Base-by-base conservation (phyloP, 2,888 invertebrate species). In the Sialis lutaria region DNA sequence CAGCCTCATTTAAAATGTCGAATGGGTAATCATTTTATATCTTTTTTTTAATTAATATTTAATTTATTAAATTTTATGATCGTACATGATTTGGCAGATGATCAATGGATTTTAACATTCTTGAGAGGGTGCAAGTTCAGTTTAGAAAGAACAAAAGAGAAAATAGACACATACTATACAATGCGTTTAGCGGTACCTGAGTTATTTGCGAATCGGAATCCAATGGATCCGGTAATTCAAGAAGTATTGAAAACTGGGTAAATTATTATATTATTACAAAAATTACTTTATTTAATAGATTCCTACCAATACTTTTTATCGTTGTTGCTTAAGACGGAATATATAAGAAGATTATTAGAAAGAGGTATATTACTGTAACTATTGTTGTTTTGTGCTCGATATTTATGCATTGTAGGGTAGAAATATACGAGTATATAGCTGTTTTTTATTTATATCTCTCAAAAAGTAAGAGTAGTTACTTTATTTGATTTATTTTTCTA, bases 101-200 rank as follows among this genome's bases (percentile, higher is more conserved):
- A 79, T 54, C 77, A 79, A 60, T 76, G 75, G 66, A 55, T 80
- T 44, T 55, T 75, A 6, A 63, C 71, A 1, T 80, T 78, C 58
- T 62, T 81, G 12, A 67, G 80, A 6, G 77, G 79, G 33, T 75
- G 75, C 56, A 79, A 79, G 59, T 77, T 68, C 58, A 78, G 77
- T 52, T 58, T 79, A 55, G 76, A 78, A 56, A 64, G 69, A 42
- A 65, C 75, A 2, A 79, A 79, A 55, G 68, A 73, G 52, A 79
- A 77, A 57, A 50, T 79, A 6, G 79, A 79, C 54, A 60, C 68
- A 43, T 75, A 65, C 54, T 74, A 76, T 55, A 69, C 77, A 1
- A 49, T 76, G 47, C 64, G 68, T 30, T 60, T 67, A 1, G 60
- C 67, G 32, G 63, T 71, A 5, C 74, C 77, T 1, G 76, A 77